Evolutionary conservation across 2,888 invertebrate species (phyloP), one percentile per base, ranked within the genome.

Genomic region (Phania funesta): DNA sequence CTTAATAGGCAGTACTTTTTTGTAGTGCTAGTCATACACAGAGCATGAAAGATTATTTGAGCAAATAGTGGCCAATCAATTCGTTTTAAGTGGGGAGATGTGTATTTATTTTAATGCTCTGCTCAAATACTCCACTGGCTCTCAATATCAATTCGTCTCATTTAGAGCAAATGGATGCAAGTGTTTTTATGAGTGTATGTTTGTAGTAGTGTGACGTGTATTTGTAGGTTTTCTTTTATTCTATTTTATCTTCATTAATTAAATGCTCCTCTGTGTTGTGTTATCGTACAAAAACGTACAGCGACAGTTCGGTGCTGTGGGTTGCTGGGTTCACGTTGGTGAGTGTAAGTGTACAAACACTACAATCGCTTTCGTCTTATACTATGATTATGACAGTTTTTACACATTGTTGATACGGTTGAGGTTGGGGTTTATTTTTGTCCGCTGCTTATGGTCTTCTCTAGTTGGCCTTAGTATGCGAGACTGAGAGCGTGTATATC

Each of bases 371-470:
- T 70, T 65, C 58, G 78, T 70, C 78, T 82, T 74, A 65, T 58
- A 74, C 68, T 65, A 77, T 41, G 64, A 73, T 84, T 83, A 84
- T 84, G 84, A 84, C 84, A 81, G 84, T 77, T 84, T 79, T 78
- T 76, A 80, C 82, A 83, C 78, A 82, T 82, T 78, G 73, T 81
- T 78, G 79, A 65, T 78, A 78, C 71, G 60, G 58, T 65, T 76
- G 80, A 79, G 83, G 80, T 84, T 85, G 84, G 83, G 85, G 84
- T 83, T 85, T 84, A 85, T 84, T 85, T 85, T 80, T 76, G 83
- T 83, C 80, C 67, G 84, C 76, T 84, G 80, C 65, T 80, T 75
- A 75, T 80, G 75, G 80, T 75, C 52, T 75, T 52, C 80, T 74
- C 68, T 84, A 85, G 85, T 85, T 81, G 79, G 83, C 83, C 65